Conservation (phyloP, 1,140 invertebrate species). For the Homalodisca vitripennis region DNA sequence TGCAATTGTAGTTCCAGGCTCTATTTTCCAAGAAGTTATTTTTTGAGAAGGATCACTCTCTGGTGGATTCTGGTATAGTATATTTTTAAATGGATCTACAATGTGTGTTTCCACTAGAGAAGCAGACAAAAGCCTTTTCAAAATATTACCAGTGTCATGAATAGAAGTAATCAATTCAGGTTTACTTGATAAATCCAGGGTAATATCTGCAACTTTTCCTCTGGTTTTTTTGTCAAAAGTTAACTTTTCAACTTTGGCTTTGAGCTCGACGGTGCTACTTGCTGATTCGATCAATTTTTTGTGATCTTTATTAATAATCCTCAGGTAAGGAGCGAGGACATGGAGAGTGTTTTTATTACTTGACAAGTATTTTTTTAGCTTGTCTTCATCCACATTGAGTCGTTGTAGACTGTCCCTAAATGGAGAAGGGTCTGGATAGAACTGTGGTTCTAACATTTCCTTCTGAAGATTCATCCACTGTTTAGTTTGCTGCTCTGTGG, state of each 20-base stretch:
- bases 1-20: neutral
- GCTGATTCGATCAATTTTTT: neutral
- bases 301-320: neutral
- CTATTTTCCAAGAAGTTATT: neutral
- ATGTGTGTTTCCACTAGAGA: neutral
- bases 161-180: conserved; percentile 1
- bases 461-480: too few species aligned
- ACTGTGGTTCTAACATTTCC: neutral
- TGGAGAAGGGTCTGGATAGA: neutral
- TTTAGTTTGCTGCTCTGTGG: too few species aligned
- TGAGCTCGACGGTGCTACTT: neutral
- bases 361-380: neutral
- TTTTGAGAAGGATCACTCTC: neutral
- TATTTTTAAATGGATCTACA: neutral
- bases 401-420: neutral
- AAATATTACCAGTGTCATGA: conserved; percentile 4
- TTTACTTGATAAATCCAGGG: neutral
- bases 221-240: neutral
- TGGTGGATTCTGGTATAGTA: neutral
- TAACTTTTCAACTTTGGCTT: neutral
- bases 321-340: neutral
- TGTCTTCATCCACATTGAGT: neutral
- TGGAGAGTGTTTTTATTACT: conserved; percentile 11
- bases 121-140: neutral
- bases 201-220: neutral